Evolutionary conservation across 2,888 invertebrate species (phyloP), one percentile per base, ranked within the genome.

Genomic region (Lacanobia oleracea): DNA sequence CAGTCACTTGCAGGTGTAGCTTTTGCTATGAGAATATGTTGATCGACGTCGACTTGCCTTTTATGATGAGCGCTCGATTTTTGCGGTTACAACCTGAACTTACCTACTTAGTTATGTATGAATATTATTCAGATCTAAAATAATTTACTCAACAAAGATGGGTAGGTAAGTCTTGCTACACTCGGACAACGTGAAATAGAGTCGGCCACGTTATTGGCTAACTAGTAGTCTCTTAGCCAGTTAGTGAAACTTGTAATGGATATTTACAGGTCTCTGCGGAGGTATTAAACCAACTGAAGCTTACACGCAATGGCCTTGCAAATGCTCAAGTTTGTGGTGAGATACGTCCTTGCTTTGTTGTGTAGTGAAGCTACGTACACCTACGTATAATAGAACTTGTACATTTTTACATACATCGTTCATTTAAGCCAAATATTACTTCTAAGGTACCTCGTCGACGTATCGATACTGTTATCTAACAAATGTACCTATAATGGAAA

Each of bases 171-270:
- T 66, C 59, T 59, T 64, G 64, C 68, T 77, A 66, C 50, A 59
- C 60, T 68, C 48, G 68, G 60, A 65, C 60, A 78, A 82, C 66
- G 77, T 77, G 67, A 75, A 79, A 79, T 76, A 72, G 71, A 77
- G 71, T 64, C 62, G 68, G 61, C 71, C 66, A 76, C 70, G 72
- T 80, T 86, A 85, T 86, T 81, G 82, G 85, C 79, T 72, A 73
- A 75, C 83, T 79, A 77, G 68, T 73, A 70, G 79, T 74, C 79
- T 84, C 82, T 86, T 85, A 82, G 82, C 68, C 73, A 85, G 85
- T 88, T 88, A 87, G 81, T 79, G 85, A 86, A 90, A 91, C 88
- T 91, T 89, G 84, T 91, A 91, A 91, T 91, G 89, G 87, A 89
- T 88, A 85, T 86, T 86, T 86, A 89, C 86, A 85, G 84, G 88